Base-by-base conservation (phyloP, 2,888 invertebrate genomes). In the Hirtodrosophila duncani region DNA sequence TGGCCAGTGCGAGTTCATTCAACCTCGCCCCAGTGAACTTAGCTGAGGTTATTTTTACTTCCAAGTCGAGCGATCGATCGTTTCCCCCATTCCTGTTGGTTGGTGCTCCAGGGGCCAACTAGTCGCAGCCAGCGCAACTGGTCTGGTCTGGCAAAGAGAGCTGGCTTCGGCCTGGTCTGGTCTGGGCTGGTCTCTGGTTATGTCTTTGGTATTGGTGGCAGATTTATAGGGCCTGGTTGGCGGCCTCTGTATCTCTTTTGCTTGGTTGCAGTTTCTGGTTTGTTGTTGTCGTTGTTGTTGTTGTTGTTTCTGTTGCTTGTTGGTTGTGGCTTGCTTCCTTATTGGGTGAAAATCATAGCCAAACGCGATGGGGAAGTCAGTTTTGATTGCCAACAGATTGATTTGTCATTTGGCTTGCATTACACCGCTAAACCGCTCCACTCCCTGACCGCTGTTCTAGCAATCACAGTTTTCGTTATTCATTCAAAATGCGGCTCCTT, bases 1-100 rank as follows among this genome's bases (percentile, higher is more conserved):
- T 17, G 26, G 23, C 57, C 7, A 4, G 4, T 49, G 18, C 37
- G 81, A 84, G 85, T 86, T 86, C 85, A 85, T 86, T 86, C 85
- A 86, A 85, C 85, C 85, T 86, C 85, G 85, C 85, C 85, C 85
- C 85, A 86, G 85, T 86, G 85, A 86, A 86, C 85, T 86, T 85
- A 85, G 82, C 79, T 85, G 84, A 85, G 85, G 85, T 85, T 85
- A 85, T 85, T 85, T 85, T 84, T 83, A 83, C 84, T 64, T 64
- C 69, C 50, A 67, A 68, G 63, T n/a, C n/a, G n/a, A n/a, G n/a
- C n/a, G n/a, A n/a, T n/a, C n/a, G n/a, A n/a, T n/a, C n/a, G n/a
- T n/a, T 13, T 18, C 27, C 9, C n/a, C 13, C 16, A 7, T 38
- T 2, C 6, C 16, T 23, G 9, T 24, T 14, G 50, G 21, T 36